phyloP scores from a whole-genome alignment of 1,140 invertebrate genomes.

The Cherax quadricarinatus region DNA sequence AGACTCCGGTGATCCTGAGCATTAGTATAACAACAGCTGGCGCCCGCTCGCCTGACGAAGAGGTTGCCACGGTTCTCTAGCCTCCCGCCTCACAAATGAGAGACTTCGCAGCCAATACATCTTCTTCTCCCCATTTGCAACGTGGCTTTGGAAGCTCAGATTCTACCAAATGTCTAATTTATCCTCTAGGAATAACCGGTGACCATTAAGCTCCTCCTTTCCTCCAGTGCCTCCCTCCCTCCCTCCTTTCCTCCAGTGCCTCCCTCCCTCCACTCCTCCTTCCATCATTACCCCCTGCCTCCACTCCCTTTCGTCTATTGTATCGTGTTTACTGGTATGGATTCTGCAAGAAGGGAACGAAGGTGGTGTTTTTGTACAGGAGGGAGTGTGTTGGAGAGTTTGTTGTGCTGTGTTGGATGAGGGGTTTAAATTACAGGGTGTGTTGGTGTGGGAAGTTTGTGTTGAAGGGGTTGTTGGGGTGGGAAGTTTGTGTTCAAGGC shows the following conservation, averaged over 20 bases:
- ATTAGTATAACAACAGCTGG: too few relatives aligned
- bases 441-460: too few relatives aligned
- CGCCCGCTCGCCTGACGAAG: neutral
- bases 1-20: too few relatives aligned
- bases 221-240: too few relatives aligned
- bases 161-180: neutral
- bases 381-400: neutral
- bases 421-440: too few relatives aligned
- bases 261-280: too few relatives aligned
- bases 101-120: neutral
- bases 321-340: neutral
- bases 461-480: neutral
- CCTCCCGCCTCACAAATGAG: neutral
- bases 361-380: neutral
- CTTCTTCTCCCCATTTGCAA: neutral
- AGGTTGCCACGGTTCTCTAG: neutral
- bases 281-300: too few relatives aligned
- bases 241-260: too few relatives aligned
- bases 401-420: too few relatives aligned
- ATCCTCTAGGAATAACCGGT: neutral
- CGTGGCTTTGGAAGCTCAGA: neutral
- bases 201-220: neutral
- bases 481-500: neutral
- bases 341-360: neutral
- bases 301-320: neutral